These are phyloP conservation scores for Teinopalpus imperialis DNA, from an alignment of 2,888 invertebrate species.

Conservation along the genomic window DNA sequence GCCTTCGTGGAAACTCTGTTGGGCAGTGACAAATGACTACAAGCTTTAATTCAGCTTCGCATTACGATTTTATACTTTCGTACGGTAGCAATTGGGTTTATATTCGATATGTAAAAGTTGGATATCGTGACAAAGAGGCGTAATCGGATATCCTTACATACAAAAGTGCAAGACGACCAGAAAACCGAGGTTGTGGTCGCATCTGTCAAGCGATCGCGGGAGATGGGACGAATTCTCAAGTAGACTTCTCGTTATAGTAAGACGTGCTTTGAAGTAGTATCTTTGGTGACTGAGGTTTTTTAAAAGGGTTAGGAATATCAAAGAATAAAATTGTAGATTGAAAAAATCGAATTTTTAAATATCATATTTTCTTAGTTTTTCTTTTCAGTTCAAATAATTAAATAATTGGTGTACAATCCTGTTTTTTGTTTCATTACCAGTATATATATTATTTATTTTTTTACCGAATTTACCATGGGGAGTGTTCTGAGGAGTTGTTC, in stretches of 20 bases:
- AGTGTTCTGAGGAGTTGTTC: no score
- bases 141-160: slow-evolving; percentile 24
- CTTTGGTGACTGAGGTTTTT: no score
- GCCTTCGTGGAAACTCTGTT: slow-evolving; percentile 24
- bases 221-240: slow-evolving; percentile 17
- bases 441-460: no score
- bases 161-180: slow-evolving; percentile 22
- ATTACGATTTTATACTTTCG: slow-evolving; percentile 4
- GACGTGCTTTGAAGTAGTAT: background rate
- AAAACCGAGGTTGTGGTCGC: slow-evolving; percentile 17
- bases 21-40: slow-evolving; percentile 30
- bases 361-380: no score
- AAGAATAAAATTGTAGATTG: no score
- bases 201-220: slow-evolving; percentile 16
- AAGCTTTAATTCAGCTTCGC: slow-evolving; percentile 13
- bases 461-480: no score
- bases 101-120: background rate
- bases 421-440: no score
- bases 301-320: no score
- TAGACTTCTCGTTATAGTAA: slow-evolving; percentile 5
- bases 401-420: background rate
- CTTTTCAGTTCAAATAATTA: no score
- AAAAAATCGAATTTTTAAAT: no score
- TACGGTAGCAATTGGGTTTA: slow-evolving; percentile 5
- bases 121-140: slow-evolving; percentile 18